Evolutionary conservation across 1,140 invertebrate species (phyloP).

Genomic region (Plutomurus gul): DNA sequence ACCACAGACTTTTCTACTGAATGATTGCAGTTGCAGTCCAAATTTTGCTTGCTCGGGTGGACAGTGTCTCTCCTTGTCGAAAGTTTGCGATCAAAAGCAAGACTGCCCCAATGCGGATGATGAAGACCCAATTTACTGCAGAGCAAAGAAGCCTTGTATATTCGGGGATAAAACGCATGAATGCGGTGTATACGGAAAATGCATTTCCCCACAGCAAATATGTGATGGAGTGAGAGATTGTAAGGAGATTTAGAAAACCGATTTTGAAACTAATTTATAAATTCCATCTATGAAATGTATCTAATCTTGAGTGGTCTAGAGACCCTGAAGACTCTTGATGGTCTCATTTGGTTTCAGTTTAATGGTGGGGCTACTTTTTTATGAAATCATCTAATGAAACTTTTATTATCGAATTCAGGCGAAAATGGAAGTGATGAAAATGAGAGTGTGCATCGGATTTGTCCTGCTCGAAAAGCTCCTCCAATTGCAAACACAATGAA

Average conservation of each 20-base stretch:
- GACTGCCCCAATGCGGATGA: slow-evolving; percentile 10
- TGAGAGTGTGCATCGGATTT: not conserved
- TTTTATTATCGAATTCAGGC: too few species aligned
- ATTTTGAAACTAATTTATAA: too few species aligned
- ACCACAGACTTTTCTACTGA: too few species aligned
- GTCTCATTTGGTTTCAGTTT: too few species aligned
- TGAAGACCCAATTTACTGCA: slow-evolving; percentile 35
- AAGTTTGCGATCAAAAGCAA: slow-evolving; percentile 25
- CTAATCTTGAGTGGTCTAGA: too few species aligned
- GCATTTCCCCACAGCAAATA: not conserved
- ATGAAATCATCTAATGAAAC: too few species aligned
- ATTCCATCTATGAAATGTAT: too few species aligned
- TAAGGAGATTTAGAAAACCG: too few species aligned
- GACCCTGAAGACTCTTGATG: too few species aligned
- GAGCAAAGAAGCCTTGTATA: slow-evolving; percentile 34
- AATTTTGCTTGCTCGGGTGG: slow-evolving; percentile 6
- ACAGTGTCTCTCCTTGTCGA: not conserved
- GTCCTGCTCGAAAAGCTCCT: not conserved
- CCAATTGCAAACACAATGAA: not conserved
- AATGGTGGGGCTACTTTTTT: too few species aligned
- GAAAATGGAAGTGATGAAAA: not conserved
- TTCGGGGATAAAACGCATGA: not conserved
- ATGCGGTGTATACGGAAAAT: slow-evolving; percentile 39
- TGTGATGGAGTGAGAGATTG: slow-evolving; percentile 30
- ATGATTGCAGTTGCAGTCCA: not conserved